Evolutionary conservation across 2,797 vertebrate species (phyloP).

Genomic region (Perdix hodgsoniae): DNA sequence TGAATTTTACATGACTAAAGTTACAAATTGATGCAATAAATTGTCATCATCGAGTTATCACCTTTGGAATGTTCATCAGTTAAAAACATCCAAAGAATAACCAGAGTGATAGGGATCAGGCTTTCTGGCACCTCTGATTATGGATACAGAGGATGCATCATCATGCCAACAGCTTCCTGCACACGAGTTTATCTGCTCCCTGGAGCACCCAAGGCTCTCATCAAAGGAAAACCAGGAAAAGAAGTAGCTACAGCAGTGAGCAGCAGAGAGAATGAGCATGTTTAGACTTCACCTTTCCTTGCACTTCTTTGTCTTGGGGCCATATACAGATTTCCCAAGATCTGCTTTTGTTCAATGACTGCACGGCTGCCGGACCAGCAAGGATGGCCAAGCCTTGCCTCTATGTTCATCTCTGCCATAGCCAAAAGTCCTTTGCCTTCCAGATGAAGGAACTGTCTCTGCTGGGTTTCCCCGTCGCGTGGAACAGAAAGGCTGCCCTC

Average conservation of each 20-base stretch:
- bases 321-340: not conserved
- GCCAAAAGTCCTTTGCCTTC: not conserved
- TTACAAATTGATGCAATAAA: constrained; percentile 29
- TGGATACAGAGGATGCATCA: not conserved
- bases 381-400: not conserved
- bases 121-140: not conserved
- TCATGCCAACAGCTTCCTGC: not conserved
- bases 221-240: not conserved
- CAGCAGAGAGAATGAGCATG: not conserved
- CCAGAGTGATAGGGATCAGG: not conserved
- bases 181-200: not conserved
- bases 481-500: constrained; percentile 15
- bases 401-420: fast-evolving
- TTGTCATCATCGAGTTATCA: not conserved
- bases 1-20: constrained; percentile 2
- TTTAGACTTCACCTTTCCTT: not conserved
- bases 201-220: not conserved
- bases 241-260: not conserved
- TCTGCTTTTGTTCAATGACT: fast-evolving
- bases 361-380: fast-evolving
- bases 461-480: not conserved
- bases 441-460: not conserved
- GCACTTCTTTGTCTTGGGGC: fast-evolving
- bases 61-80: constrained; percentile 2
- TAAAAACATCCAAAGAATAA: not conserved